Percentiles rank a stretch among this genome's conserved stretches.
Conservation (phyloP, 1,140 invertebrate genomes). For the Grapholita molesta region DNA sequence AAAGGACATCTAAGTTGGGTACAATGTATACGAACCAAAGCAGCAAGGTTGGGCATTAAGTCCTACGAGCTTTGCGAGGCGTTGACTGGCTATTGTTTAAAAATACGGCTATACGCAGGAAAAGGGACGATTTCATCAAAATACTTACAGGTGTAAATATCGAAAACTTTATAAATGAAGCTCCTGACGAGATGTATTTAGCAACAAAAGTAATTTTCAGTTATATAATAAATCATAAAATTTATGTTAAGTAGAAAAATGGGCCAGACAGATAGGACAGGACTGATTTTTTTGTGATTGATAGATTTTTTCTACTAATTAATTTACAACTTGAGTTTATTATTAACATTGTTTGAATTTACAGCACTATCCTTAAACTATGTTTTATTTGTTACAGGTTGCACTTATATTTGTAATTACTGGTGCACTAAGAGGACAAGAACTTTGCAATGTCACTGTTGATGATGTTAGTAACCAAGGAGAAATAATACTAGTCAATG, state of each 20-base stretch:
- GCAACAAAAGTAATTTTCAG: no score
- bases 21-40: conserved; percentile 27
- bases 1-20: conserved; percentile 24
- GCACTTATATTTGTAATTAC: not conserved
- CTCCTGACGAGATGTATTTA: no score
- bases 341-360: no score
- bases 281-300: no score
- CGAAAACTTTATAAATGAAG: no score
- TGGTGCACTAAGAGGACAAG: not conserved
- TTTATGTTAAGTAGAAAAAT: no score
- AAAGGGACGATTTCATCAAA: not conserved
- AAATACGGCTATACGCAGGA: conserved; percentile 14
- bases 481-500: not conserved
- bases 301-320: no score
- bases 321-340: no score
- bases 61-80: conserved; percentile 30
- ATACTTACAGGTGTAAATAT: no score
- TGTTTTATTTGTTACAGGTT: not conserved
- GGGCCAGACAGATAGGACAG: no score
- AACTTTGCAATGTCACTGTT: not conserved
- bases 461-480: not conserved
- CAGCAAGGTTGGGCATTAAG: conserved; percentile 31
- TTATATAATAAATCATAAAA: no score
- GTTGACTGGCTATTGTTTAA: conserved; percentile 22
- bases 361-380: no score